Percentiles rank a stretch among this genome's conserved stretches.
Evolutionary conservation across 1,140 invertebrate genomes (phyloP).

Genomic region (Schlechtendalia chinensis): DNA sequence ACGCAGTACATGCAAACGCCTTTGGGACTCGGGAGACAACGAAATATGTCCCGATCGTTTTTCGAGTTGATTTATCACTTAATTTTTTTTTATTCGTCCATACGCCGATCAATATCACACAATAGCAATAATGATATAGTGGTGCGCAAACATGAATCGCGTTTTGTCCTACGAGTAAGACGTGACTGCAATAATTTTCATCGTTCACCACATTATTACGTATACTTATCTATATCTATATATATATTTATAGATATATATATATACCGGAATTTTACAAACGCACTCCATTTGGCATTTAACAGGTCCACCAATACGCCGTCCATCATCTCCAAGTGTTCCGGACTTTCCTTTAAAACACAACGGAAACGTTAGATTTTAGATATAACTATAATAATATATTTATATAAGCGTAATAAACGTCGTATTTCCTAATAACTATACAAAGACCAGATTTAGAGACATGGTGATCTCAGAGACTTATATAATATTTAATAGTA

Average conservation of each 20-base stretch:
- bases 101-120: not conserved
- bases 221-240: not conserved
- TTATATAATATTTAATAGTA: no score
- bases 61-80: not conserved
- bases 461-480: no score
- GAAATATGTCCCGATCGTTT: not conserved
- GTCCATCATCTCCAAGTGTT: constrained; percentile 94
- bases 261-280: constrained; percentile 78
- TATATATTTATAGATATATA: not conserved
- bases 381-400: not conserved
- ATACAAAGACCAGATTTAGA: no score
- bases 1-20: not conserved
- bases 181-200: constrained; percentile 4
- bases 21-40: no score
- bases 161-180: not conserved
- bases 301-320: constrained; percentile 90
- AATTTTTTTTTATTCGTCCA: not conserved
- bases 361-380: not conserved
- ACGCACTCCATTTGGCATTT: constrained; percentile 97
- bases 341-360: constrained; percentile 55
- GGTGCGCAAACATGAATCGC: not conserved
- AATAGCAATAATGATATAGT: not conserved
- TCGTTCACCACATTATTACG: not conserved
- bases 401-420: no score
- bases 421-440: no score